A percentile compares a stretch with the other conserved stretches of the same genome.
These are phyloP conservation scores for Myripristis jacobus DNA, from an alignment of 2,797 vertebrate species.

Conservation along the genomic window DNA sequence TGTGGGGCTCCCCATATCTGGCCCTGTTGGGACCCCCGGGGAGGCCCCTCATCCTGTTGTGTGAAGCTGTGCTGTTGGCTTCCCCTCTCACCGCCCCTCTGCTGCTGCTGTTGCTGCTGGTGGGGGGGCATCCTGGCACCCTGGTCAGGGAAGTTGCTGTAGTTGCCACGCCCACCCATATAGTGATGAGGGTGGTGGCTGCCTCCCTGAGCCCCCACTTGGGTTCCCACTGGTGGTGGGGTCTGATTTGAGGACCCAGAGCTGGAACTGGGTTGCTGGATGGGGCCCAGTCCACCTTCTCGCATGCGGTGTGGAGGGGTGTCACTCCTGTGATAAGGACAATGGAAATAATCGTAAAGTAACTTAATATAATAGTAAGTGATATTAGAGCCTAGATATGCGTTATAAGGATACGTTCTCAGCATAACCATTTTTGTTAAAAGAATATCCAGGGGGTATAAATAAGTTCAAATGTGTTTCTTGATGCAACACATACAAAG, in stretches of 20 bases:
- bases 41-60: conserved; percentile 84
- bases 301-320: conserved; percentile 88
- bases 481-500: too few species aligned
- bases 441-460: too few species aligned
- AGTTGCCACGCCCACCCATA: conserved; percentile 82
- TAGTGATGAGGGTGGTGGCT: conserved; percentile 84
- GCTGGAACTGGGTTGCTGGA: conserved; percentile 80
- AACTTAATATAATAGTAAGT: background rate
- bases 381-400: too few species aligned
- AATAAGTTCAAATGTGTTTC: too few species aligned
- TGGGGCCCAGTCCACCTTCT: conserved; percentile 82
- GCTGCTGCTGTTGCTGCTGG: conserved; percentile 80
- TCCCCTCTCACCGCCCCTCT: conserved; percentile 74
- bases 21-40: conserved; percentile 78
- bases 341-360: background rate
- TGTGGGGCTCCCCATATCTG: conserved; percentile 83
- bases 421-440: too few species aligned
- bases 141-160: conserved; percentile 83
- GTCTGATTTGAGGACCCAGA: conserved; percentile 83
- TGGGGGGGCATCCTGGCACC: conserved; percentile 78
- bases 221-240: conserved; percentile 80
- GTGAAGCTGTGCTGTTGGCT: conserved; percentile 80
- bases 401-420: too few species aligned
- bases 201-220: conserved; percentile 73
- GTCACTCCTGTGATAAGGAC: conserved; percentile 84